A percentile compares a stretch with the other conserved stretches of the same genome.
Conservation (phyloP, 2,888 invertebrate genomes). For the Drosophila antonietae region DNA sequence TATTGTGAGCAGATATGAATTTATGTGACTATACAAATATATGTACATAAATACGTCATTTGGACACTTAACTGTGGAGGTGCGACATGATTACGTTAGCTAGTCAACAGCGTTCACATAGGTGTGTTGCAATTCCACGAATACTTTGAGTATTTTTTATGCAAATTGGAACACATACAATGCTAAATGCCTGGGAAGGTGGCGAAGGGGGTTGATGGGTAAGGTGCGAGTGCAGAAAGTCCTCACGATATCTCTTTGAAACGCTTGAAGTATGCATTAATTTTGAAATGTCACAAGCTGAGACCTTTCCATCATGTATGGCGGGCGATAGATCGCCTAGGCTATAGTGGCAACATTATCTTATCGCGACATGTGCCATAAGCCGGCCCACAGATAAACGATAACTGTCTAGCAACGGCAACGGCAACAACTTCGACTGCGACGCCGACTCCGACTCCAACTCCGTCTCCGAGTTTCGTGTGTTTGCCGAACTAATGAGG, state of each 20-base stretch:
- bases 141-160: slow-evolving; percentile 42
- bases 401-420: slow-evolving; percentile 14
- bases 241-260: slow-evolving; percentile 19
- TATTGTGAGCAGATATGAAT: slow-evolving; percentile 41
- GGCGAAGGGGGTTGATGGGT: neutral
- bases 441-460: neutral
- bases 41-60: slow-evolving; percentile 5
- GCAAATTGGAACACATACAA: slow-evolving; percentile 40
- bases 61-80: slow-evolving; percentile 38
- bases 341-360: slow-evolving; percentile 49
- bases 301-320: slow-evolving; percentile 44
- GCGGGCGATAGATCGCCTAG: slow-evolving; percentile 37
- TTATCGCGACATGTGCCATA: slow-evolving; percentile 63
- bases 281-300: neutral
- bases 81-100: slow-evolving; percentile 58
- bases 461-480: slow-evolving; percentile 17
- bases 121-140: slow-evolving; percentile 69
- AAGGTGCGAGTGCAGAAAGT: slow-evolving; percentile 12
- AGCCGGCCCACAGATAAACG: slow-evolving; percentile 69
- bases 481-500: slow-evolving; percentile 61
- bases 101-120: slow-evolving; percentile 26
- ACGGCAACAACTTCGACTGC: neutral
- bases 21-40: slow-evolving; percentile 22
- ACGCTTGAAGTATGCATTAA: neutral
- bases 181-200: neutral